Conservation (phyloP, 2,797 vertebrate species). For the Simalia tracyae region DNA sequence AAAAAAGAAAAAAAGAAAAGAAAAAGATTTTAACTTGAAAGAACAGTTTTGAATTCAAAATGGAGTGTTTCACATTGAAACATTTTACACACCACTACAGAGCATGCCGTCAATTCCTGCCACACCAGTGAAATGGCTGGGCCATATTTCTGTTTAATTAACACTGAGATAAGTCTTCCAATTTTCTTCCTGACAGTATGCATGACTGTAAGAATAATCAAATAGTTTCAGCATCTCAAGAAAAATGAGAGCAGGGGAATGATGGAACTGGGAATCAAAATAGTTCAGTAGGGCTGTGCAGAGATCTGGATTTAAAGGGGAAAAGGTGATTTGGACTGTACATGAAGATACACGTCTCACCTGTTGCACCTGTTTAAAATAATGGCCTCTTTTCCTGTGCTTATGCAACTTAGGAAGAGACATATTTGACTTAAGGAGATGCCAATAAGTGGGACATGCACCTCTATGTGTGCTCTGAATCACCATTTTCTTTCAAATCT, state of each 20-base stretch:
- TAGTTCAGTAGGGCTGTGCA: neutral
- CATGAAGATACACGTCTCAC: neutral
- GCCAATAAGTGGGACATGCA: neutral
- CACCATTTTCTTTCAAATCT: neutral
- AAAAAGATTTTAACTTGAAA: neutral
- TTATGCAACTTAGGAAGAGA: neutral
- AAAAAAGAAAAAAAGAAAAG: neutral
- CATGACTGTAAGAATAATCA: constrained; percentile 19
- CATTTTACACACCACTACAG: neutral
- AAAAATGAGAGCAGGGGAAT: constrained; percentile 3
- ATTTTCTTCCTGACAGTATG: constrained; percentile 21
- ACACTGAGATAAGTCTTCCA: neutral
- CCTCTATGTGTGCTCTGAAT: neutral
- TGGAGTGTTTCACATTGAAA: neutral
- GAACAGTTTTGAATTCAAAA: neutral
- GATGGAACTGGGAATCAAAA: neutral
- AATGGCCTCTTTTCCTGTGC: neutral
- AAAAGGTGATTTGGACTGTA: neutral
- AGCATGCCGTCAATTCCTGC: neutral
- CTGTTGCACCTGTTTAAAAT: neutral
- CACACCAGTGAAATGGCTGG: too few species aligned
- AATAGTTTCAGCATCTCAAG: constrained; percentile 29
- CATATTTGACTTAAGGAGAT: neutral
- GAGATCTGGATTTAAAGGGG: neutral
- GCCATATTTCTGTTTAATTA: neutral